Conservation (phyloP, 92 coral and sea anemone genomes). For the Porites cylindrica region DNA sequence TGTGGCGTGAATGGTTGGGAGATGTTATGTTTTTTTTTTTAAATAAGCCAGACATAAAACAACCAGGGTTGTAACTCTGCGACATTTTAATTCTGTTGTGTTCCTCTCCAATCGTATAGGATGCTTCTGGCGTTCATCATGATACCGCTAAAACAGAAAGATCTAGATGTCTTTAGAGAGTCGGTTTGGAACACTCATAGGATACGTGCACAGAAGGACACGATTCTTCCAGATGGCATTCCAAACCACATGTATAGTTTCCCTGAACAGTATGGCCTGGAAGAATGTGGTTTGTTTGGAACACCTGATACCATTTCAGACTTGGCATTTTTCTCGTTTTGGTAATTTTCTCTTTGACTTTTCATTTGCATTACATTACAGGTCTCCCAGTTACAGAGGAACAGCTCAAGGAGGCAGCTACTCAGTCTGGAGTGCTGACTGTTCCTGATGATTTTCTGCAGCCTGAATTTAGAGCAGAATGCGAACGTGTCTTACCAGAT, state of each 20-base stretch:
- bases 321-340: neutral
- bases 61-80: slow-evolving; percentile 38
- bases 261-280: slow-evolving; percentile 38
- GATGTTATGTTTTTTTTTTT: slow-evolving; percentile 3
- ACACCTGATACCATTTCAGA: neutral
- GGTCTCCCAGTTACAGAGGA: slow-evolving; percentile 58
- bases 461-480: slow-evolving; percentile 58
- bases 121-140: slow-evolving; percentile 38
- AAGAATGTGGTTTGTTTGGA: slow-evolving; percentile 33
- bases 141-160: slow-evolving; percentile 32
- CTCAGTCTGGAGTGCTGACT: slow-evolving; percentile 57
- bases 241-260: slow-evolving; percentile 33
- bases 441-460: slow-evolving; percentile 49
- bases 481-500: slow-evolving; percentile 52
- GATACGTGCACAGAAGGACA: slow-evolving; percentile 18
- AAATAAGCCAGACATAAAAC: slow-evolving; percentile 28
- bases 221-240: slow-evolving; percentile 44
- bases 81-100: slow-evolving; percentile 28
- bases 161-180: slow-evolving; percentile 35
- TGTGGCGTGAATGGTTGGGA: slow-evolving; percentile 35
- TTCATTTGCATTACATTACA: slow-evolving; percentile 9
- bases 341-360: neutral
- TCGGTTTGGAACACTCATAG: slow-evolving; percentile 31
- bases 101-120: slow-evolving; percentile 29
- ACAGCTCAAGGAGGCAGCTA: slow-evolving; percentile 63